These are phyloP conservation scores for Malacosoma neustria DNA, from an alignment of 2,888 invertebrate species.

Conservation along the genomic window DNA sequence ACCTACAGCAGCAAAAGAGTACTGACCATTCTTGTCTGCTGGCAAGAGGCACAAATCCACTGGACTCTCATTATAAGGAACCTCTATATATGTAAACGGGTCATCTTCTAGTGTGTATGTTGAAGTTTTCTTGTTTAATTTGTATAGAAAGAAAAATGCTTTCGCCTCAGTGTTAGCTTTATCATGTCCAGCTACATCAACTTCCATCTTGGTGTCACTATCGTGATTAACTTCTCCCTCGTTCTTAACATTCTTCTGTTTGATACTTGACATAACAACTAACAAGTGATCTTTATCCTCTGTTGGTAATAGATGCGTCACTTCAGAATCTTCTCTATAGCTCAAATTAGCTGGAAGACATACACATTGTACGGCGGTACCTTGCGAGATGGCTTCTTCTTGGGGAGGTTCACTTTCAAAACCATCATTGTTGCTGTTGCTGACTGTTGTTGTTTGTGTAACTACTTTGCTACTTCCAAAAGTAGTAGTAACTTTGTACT, in stretches of 20 bases:
- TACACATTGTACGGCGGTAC: conserved; percentile 74
- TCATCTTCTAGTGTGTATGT: conserved; percentile 68
- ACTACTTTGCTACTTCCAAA: conserved; percentile 48
- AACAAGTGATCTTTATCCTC: conserved; percentile 81
- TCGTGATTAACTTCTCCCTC: conserved; percentile 47
- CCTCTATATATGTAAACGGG: conserved; percentile 76
- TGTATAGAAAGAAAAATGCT: conserved; percentile 53
- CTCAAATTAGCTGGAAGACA: conserved; percentile 66
- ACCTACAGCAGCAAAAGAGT: conserved; percentile 83
- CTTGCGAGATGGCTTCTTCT: conserved; percentile 55
- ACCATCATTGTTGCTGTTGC: conserved; percentile 61
- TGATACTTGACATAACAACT: conserved; percentile 68
- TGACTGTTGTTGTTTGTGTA: conserved; percentile 43
- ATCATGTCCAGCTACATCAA: conserved; percentile 42
- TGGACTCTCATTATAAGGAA: conserved; percentile 79
- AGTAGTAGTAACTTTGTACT: conserved; percentile 47
- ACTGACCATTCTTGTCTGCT: conserved; percentile 54
- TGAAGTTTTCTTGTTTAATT: conserved; percentile 50
- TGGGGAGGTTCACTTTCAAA: conserved; percentile 61
- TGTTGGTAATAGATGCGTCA: conserved; percentile 80
- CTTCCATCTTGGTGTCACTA: conserved; percentile 60
- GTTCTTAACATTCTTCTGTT: conserved; percentile 38
- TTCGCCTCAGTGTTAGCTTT: conserved; percentile 42
- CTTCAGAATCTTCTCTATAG: conserved; percentile 61
- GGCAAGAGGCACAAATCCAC: conserved; percentile 82